These are phyloP conservation scores for Chrysodeixis includens DNA, from an alignment of 2,888 invertebrate genomes.

Conservation along the genomic window DNA sequence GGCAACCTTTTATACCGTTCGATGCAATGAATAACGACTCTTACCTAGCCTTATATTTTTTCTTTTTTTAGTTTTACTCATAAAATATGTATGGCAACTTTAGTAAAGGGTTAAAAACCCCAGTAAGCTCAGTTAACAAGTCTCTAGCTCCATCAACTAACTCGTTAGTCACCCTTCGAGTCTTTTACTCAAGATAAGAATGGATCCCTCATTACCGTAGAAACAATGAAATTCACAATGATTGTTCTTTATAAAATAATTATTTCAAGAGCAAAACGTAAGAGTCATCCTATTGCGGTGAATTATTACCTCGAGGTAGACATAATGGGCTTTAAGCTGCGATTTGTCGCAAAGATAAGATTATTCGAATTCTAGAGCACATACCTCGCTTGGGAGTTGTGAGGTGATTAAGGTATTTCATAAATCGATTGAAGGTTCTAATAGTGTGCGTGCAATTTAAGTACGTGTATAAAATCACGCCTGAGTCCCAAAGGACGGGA, in stretches of 20 bases:
- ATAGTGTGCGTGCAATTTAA: slow-evolving; percentile 12
- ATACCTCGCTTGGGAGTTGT: slow-evolving; percentile 68
- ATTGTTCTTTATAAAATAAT: slow-evolving; percentile 57
- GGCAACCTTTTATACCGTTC: no score
- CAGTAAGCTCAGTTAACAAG: slow-evolving; percentile 33
- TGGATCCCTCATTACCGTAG: slow-evolving; percentile 57
- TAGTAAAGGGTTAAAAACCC: slow-evolving; percentile 5
- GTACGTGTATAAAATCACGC: not conserved
- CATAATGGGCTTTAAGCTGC: slow-evolving; percentile 67
- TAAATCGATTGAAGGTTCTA: slow-evolving; percentile 32
- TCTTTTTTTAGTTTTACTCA: not conserved
- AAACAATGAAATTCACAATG: slow-evolving; percentile 59
- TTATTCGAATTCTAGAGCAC: slow-evolving; percentile 75
- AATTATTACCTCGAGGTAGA: slow-evolving; percentile 64
- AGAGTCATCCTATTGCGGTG: slow-evolving; percentile 52
- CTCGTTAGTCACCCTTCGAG: slow-evolving; percentile 57
- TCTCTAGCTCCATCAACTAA: slow-evolving; percentile 43
- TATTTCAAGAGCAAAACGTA: slow-evolving; percentile 51
- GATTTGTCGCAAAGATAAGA: slow-evolving; percentile 73
- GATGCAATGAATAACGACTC: not conserved
- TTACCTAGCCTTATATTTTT: not conserved
- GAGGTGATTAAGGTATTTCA: slow-evolving; percentile 33
- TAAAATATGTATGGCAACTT: not conserved
- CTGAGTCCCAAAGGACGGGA: not conserved
- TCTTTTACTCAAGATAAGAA: slow-evolving; percentile 48